Evolutionary conservation across 1,140 invertebrate genomes (phyloP).

Genomic region (Drosophila varians): DNA sequence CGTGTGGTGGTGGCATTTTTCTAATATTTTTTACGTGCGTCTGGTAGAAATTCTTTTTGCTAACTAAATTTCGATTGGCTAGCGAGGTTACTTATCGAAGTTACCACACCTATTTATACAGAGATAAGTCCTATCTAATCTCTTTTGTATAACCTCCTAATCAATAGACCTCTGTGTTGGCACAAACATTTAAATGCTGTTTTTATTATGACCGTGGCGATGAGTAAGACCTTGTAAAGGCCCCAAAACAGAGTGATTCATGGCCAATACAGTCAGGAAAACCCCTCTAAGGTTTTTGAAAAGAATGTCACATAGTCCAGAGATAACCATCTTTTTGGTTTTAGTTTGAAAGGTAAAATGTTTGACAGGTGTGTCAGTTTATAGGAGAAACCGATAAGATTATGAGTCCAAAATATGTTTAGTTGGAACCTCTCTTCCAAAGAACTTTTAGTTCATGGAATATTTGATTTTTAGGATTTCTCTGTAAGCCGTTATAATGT

Average conservation of each 20-base stretch:
- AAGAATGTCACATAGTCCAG: neutral
- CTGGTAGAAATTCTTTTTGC: conserved; percentile 10
- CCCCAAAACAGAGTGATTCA: conserved; percentile 11
- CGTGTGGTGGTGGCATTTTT: conserved; percentile 61
- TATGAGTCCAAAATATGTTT: neutral
- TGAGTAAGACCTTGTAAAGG: conserved; percentile 39
- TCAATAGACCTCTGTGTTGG: conserved; percentile 16
- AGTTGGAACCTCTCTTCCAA: neutral
- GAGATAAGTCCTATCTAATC: conserved; percentile 53
- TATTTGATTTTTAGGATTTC: neutral
- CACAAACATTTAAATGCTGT: conserved; percentile 28
- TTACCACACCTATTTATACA: neutral
- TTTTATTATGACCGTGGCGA: conserved; percentile 31
- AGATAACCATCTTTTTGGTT: conserved; percentile 15
- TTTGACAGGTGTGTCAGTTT: neutral
- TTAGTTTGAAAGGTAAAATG: neutral
- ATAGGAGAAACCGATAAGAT: conserved; percentile 8
- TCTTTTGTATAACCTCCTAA: conserved; percentile 23
- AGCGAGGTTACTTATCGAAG: conserved; percentile 24
- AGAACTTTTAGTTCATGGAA: conserved; percentile 3
- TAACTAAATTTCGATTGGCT: conserved; percentile 22
- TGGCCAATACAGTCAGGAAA: conserved; percentile 17
- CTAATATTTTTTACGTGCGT: conserved; percentile 20
- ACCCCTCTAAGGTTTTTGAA: conserved; percentile 18
- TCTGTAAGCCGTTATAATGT: neutral